phyloP scores from a whole-genome alignment of 2,113 vertebrate genomes.

The Thomomys bottae region DNA sequence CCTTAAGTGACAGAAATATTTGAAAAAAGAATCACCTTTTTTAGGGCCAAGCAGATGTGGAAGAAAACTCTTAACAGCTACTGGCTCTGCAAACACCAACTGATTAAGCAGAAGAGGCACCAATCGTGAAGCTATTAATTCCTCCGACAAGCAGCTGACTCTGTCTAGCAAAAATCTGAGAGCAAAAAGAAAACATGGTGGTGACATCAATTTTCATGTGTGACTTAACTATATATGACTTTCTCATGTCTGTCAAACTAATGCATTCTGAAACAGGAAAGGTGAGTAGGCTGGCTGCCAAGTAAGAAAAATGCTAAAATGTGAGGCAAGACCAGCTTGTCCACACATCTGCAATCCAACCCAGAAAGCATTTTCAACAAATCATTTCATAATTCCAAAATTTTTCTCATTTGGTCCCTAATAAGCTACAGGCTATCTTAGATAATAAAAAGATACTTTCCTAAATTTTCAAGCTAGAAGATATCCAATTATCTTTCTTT shows the following conservation, averaged over 20 bases:
- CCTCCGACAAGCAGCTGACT: conserved; percentile 93
- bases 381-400: too few relatives aligned
- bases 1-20: background rate
- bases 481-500: background rate
- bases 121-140: conserved; percentile 92
- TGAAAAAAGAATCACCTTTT: conserved; percentile 86
- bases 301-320: background rate
- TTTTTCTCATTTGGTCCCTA: background rate
- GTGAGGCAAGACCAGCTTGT: background rate
- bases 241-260: background rate
- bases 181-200: background rate
- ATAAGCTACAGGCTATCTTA: background rate
- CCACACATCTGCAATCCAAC: background rate
- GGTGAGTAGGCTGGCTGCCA: fast-evolving
- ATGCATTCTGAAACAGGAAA: background rate
- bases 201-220: background rate
- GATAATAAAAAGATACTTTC: background rate
- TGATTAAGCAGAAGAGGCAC: conserved; percentile 95
- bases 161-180: conserved; percentile 94
- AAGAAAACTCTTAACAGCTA: conserved; percentile 98
- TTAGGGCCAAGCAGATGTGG: conserved; percentile 96
- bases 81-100: conserved; percentile 96
- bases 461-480: background rate
- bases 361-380: background rate
- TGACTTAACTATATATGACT: background rate